These are phyloP conservation scores for Acronicta leporina DNA, from an alignment of 2,888 invertebrate species.

Conservation along the genomic window DNA sequence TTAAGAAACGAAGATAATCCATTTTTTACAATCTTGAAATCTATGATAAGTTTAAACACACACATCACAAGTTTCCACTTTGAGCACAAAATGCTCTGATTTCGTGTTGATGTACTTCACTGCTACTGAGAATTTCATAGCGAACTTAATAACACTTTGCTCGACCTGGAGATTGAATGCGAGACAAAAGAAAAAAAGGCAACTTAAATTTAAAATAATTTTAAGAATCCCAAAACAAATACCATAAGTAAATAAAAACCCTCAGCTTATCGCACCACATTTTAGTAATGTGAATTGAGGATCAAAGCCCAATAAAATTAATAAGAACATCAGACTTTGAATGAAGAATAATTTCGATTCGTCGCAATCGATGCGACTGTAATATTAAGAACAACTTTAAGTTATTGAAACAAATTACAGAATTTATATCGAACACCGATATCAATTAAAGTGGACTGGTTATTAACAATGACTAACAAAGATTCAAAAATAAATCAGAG, in stretches of 20 bases:
- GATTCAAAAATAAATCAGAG: slow-evolving; percentile 10
- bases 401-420: slow-evolving; percentile 69
- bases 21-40: too few species aligned
- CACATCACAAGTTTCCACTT: too few species aligned
- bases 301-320: slow-evolving; percentile 46
- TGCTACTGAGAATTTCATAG: too few species aligned
- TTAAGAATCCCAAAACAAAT: too few species aligned
- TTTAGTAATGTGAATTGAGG: slow-evolving; percentile 26
- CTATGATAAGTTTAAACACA: too few species aligned
- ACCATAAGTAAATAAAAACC: neutral
- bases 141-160: too few species aligned
- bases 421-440: slow-evolving; percentile 44
- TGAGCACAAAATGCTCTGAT: too few species aligned
- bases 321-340: slow-evolving; percentile 52
- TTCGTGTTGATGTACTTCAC: too few species aligned
- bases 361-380: slow-evolving; percentile 62
- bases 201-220: too few species aligned
- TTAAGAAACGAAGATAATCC: too few species aligned
- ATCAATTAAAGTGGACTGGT: slow-evolving; percentile 51
- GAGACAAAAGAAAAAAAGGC: too few species aligned
- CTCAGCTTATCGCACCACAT: slow-evolving; percentile 6
- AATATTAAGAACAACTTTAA: slow-evolving; percentile 49
- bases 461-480: slow-evolving; percentile 44
- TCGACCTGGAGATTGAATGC: too few species aligned
- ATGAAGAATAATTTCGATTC: slow-evolving; percentile 66